These are phyloP conservation scores for Porites lobata DNA, from an alignment of 92 coral and sea anemone genomes.

Conservation along the genomic window DNA sequence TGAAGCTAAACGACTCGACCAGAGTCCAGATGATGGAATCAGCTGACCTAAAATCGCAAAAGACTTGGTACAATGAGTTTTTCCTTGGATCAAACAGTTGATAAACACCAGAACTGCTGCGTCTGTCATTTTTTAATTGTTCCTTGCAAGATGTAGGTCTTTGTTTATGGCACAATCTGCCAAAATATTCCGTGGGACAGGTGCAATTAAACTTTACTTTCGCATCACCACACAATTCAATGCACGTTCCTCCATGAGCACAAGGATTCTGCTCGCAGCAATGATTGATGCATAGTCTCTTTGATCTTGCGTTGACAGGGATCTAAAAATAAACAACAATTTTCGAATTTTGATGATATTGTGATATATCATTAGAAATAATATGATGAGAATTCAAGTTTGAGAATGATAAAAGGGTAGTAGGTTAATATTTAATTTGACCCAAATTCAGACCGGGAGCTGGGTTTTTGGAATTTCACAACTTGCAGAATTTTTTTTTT, in stretches of 20 bases:
- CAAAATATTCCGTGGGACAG: slow-evolving; percentile 37
- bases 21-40: slow-evolving; percentile 61
- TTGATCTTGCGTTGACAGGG: too few relatives aligned
- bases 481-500: too few relatives aligned
- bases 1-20: slow-evolving; percentile 61
- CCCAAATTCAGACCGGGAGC: too few relatives aligned
- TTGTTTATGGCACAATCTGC: slow-evolving; percentile 40
- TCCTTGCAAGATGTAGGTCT: slow-evolving; percentile 9
- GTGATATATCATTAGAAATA: too few relatives aligned
- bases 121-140: neutral
- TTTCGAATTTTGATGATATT: too few relatives aligned
- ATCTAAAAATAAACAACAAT: too few relatives aligned
- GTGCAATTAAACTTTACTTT: slow-evolving; percentile 57
- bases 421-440: too few relatives aligned
- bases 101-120: neutral
- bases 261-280: slow-evolving; percentile 51
- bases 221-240: slow-evolving; percentile 57
- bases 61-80: neutral
- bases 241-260: slow-evolving; percentile 61
- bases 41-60: slow-evolving; percentile 57
- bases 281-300: slow-evolving; percentile 37
- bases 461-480: too few relatives aligned
- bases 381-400: too few relatives aligned
- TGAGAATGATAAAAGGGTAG: too few relatives aligned
- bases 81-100: slow-evolving; percentile 12